Base-by-base conservation (phyloP, 2,888 invertebrate species). In the Acleris emargana region DNA sequence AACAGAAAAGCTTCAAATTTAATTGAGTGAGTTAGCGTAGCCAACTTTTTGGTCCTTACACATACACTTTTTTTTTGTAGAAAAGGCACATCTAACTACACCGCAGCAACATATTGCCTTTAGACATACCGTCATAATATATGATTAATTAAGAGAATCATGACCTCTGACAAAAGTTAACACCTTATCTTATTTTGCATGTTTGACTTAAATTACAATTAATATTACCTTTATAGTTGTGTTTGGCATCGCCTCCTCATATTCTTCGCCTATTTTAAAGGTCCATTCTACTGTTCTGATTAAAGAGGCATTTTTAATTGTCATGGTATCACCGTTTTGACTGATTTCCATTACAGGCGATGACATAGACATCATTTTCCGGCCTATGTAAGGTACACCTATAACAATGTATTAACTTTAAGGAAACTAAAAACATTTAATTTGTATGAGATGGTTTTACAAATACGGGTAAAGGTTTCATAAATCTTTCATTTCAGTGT, bases 371-470 rank as follows among this genome's bases (percentile, higher is more conserved):
- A 95, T 94, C 93, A 95, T 94, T 87, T 94, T 95, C 68, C 95
- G 88, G 0, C 94, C 93, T 77, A 95, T 87, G 71, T 89, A 95
- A 49, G 95, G 95, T 0, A 95, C 94, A 71, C 95, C 95, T 95
- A 68, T 32, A 53, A 49, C 3, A 54, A 47, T 13, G 54, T 45
- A n/a, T 3, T 13, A 49, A 59, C 58, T 59, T 25, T 38, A 38
- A 51, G 11, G 38, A 50, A 50, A 32, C 32, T 18, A 28, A 38
- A 38, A 13, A 11, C 4, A 38, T 38, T 13, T 13, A 4, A 13
- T 32, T 11, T 7, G 11, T 32, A 32, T 1, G 3, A 13, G 38
- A 13, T 13, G 4, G 1, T 38, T 13, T 38, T 4, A 38, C 13
- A 38, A 38, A 38, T 4, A 32, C 3, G 32, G 11, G 32, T 32